Conservation (phyloP, 2,113 vertebrate genomes). For the Craseonycteris thonglongyai region DNA sequence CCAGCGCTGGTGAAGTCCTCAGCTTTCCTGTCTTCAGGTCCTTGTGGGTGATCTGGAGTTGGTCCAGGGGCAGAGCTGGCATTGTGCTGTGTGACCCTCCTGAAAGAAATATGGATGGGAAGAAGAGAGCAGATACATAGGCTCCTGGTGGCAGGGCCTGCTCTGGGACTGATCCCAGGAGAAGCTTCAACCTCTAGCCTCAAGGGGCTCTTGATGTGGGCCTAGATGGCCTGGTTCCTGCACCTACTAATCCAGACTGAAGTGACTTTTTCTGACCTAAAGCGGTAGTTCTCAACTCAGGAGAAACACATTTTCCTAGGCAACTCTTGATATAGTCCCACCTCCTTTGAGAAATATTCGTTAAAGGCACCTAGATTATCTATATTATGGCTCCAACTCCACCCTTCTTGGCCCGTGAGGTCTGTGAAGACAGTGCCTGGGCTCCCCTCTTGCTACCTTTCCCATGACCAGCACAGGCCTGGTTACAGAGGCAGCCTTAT, state of each 20-base stretch:
- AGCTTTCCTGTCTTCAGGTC: slow-evolving; percentile 83
- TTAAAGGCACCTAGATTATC: not conserved
- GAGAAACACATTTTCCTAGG: not conserved
- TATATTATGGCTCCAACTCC: not conserved
- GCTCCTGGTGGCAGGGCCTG: not conserved
- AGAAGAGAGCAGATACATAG: slow-evolving; percentile 48
- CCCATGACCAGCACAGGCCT: not conserved
- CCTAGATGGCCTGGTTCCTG: not conserved
- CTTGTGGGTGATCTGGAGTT: slow-evolving; percentile 86
- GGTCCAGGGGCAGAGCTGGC: slow-evolving; percentile 87
- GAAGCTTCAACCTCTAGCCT: not conserved
- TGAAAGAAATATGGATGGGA: slow-evolving; percentile 56
- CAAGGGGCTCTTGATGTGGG: not conserved
- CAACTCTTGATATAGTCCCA: not conserved
- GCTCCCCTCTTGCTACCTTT: not conserved
- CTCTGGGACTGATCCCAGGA: not conserved
- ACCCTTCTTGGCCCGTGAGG: not conserved
- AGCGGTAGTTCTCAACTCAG: not conserved
- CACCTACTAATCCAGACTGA: not conserved
- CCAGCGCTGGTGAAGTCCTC: slow-evolving; percentile 89
- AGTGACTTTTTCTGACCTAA: not conserved
- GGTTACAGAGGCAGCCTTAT: not conserved
- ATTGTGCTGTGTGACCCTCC: slow-evolving; percentile 71
- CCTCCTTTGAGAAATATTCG: not conserved
- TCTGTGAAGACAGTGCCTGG: not conserved